Conservation (phyloP, 1,140 invertebrate genomes). For the Epicauta chinensis region DNA sequence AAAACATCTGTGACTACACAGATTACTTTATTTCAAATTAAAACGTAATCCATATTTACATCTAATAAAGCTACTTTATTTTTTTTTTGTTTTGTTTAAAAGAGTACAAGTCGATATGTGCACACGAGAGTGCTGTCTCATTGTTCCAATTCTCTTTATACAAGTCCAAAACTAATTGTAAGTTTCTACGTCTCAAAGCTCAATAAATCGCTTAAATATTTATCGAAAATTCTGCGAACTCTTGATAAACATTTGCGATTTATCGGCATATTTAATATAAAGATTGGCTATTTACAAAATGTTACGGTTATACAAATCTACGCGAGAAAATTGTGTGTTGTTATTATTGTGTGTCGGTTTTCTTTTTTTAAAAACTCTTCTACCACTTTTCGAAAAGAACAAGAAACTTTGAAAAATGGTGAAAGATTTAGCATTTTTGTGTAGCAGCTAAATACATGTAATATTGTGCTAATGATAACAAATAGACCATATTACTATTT, state of each 20-base stretch:
- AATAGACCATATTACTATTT: constrained; percentile 45
- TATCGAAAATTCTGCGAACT: too few species aligned
- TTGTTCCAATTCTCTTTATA: constrained; percentile 10
- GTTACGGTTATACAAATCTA: too few species aligned
- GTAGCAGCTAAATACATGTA: constrained; percentile 43
- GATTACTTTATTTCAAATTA: constrained; percentile 2
- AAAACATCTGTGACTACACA: constrained; percentile 21
- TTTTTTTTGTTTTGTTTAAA: too few species aligned
- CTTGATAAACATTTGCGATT: too few species aligned
- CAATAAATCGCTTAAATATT: too few species aligned
- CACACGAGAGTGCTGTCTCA: constrained; percentile 16
- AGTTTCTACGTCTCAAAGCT: too few species aligned
- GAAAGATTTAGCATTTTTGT: constrained; percentile 38
- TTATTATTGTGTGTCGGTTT: too few species aligned
- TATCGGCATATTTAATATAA: too few species aligned
- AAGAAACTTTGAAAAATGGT: not conserved
- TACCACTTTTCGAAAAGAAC: not conserved
- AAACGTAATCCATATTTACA: constrained; percentile 20
- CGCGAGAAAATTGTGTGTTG: too few species aligned
- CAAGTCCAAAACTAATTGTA: constrained; percentile 11
- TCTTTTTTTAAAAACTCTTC: not conserved
- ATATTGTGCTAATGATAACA: constrained; percentile 41
- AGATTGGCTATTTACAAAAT: too few species aligned
- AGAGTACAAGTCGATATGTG: constrained; percentile 24
- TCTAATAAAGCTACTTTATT: constrained; percentile 23